Base-by-base conservation (phyloP, 2,888 invertebrate genomes). In the Hypomecis punctinalis region DNA sequence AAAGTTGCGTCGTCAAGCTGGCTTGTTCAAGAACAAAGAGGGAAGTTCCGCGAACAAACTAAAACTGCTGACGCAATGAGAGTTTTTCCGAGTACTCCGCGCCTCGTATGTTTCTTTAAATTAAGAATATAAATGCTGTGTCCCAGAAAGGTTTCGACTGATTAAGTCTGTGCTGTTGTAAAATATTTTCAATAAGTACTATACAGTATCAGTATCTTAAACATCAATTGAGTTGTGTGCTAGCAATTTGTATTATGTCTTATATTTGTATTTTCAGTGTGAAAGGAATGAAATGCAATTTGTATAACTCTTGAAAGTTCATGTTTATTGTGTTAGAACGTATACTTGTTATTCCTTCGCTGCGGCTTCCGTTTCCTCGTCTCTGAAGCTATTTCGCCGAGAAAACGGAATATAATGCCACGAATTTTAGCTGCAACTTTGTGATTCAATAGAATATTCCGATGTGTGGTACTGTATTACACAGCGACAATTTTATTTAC, bases 281-380 rank as follows among this genome's bases (percentile, higher is more conserved):
- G 74, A 72, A 76, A 74, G 80, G 83, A 84, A 87, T 83, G 82
- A 82, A 80, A 80, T 80, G 81, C 81, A 82, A 89, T 89, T 89
- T 89, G 82, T 88, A 78, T 81, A 77, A 79, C 76, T 79, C 76
- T n/a, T 67, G 63, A 71, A 71, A 71, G 71, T 74, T 78, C 73
- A 68, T 69, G 61, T 67, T 53, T 67, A 48, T 57, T 64, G 63
- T 64, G 65, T 70, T 68, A 69, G 68, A 65, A 40, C 39, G 47
- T 58, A 45, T 45, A 46, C 13, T 45, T 10, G 45, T 0, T 54
- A 61, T 43, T 60, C 23, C 64, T 61, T 57, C 62, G 65, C 63
- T 74, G 69, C 72, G 70, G 68, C 71, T 58, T 58, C 49, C 46
- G 63, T 55, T 61, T 55, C 23, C 43, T 10, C 46, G 33, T 6